These are phyloP conservation scores for Magallana ariakensis DNA, from an alignment of 1,140 invertebrate genomes.

Conservation along the genomic window DNA sequence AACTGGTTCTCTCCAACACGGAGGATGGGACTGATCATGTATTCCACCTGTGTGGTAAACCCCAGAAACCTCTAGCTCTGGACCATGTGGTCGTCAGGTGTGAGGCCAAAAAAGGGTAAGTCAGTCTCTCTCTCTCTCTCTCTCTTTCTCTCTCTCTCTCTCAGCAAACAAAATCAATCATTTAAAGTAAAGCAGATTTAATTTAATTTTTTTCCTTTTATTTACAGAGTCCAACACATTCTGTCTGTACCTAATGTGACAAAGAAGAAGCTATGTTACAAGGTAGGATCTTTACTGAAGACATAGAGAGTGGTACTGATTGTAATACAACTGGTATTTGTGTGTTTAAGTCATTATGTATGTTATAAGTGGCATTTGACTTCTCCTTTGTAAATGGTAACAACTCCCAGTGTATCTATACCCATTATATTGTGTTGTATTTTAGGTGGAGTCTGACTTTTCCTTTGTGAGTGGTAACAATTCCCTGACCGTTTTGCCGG, in stretches of 20 bases:
- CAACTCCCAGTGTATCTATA: too few species aligned
- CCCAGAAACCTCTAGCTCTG: conserved; percentile 75
- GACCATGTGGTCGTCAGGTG: conserved; percentile 72
- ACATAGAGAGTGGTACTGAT: too few species aligned
- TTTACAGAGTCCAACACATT: conserved; percentile 68
- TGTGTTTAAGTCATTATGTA: neutral
- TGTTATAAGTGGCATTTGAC: conserved; percentile 76
- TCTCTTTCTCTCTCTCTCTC: neutral
- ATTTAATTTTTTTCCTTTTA: conserved; percentile 41
- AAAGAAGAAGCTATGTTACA: conserved; percentile 76
- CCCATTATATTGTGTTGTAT: too few species aligned
- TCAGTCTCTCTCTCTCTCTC: conserved; percentile 1
- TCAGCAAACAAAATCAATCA: neutral
- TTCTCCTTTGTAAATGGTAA: conserved; percentile 74
- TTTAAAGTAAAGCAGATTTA: too few species aligned
- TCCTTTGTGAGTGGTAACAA: conserved; percentile 73
- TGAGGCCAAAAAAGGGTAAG: conserved; percentile 74
- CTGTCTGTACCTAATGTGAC: conserved; percentile 77
- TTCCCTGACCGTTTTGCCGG: conserved; percentile 72
- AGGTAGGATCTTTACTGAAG: conserved; percentile 54
- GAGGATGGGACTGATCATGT: conserved; percentile 75
- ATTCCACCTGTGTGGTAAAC: conserved; percentile 73
- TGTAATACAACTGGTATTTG: too few species aligned
- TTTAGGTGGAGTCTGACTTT: conserved; percentile 78
- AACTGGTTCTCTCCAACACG: conserved; percentile 72